A percentile compares a stretch with the other conserved stretches of the same genome.
Conservation (phyloP, 92 coral and sea anemone species). For the Porites lobata region DNA sequence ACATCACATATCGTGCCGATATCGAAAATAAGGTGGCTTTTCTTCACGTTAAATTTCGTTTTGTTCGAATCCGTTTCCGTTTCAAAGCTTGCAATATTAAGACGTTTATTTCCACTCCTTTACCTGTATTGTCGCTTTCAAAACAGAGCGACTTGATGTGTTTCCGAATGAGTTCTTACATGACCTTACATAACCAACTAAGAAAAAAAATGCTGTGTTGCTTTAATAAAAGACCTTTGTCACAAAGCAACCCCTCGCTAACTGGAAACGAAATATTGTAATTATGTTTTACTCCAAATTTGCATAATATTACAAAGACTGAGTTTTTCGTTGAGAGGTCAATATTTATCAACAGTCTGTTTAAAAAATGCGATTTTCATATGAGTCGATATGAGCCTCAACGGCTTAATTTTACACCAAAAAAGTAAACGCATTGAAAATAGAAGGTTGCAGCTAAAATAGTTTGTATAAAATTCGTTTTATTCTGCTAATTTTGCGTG, state of each 20-base stretch:
- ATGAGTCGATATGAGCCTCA: background rate
- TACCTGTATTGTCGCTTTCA: background rate
- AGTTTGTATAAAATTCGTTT: background rate
- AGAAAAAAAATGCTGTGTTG: background rate
- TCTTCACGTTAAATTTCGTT: too few species aligned
- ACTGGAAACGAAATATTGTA: background rate
- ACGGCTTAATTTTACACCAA: conserved; percentile 7
- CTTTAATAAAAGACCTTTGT: background rate
- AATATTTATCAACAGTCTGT: conserved; percentile 38
- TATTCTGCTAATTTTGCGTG: background rate
- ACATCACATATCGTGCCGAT: too few species aligned
- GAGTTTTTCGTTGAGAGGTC: conserved; percentile 12
- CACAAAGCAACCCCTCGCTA: conserved; percentile 1
- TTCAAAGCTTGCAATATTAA: too few species aligned
- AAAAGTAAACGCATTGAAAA: background rate
- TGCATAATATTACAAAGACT: conserved; percentile 32
- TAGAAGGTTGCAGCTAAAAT: background rate
- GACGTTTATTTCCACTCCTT: background rate
- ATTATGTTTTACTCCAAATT: conserved; percentile 5
- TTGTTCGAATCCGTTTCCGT: too few species aligned
- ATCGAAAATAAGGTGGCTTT: too few species aligned
- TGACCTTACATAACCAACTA: background rate
- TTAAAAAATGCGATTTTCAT: conserved; percentile 48
- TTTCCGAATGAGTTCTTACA: background rate
- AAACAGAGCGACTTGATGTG: background rate